These are phyloP conservation scores for Myoxocephalus aenaeus DNA, from an alignment of 2,797 vertebrate genomes.

Conservation along the genomic window DNA sequence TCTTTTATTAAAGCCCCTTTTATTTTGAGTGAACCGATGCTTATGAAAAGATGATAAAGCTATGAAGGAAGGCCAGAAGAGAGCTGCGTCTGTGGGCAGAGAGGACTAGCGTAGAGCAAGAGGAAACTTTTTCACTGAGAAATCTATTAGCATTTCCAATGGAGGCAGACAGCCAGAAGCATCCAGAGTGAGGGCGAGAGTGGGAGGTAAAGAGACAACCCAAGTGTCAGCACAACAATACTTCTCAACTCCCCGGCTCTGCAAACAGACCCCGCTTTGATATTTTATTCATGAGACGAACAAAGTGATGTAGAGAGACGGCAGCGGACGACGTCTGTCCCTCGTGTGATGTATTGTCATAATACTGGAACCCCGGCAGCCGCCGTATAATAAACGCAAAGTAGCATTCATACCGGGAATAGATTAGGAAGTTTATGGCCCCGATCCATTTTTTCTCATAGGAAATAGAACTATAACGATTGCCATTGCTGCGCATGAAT, in stretches of 20 bases:
- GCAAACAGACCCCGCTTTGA: conserved; percentile 58
- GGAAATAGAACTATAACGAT: neutral
- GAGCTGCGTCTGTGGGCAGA: conserved; percentile 27
- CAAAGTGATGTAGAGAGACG: conserved; percentile 50
- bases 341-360: conserved; percentile 35
- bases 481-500: neutral
- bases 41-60: conserved; percentile 28
- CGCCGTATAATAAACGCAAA: conserved; percentile 16
- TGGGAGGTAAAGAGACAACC: conserved; percentile 61
- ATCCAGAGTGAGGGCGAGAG: conserved; percentile 58
- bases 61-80: conserved; percentile 5
- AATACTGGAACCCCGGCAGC: conserved; percentile 16
- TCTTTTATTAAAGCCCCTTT: neutral
- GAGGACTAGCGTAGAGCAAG: conserved; percentile 18
- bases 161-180: conserved; percentile 60
- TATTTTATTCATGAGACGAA: conserved; percentile 73
- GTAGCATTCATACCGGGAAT: neutral
- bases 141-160: conserved; percentile 79
- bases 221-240: conserved; percentile 59
- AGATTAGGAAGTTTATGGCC: conserved; percentile 3
- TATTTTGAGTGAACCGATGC: conserved; percentile 24
- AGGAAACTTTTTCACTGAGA: conserved; percentile 42
- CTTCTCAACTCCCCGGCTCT: conserved; percentile 50
- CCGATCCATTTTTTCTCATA: neutral
- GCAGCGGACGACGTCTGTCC: conserved; percentile 50